Base-by-base conservation (phyloP, 1,140 invertebrate genomes). In the Dendroctonus valens region DNA sequence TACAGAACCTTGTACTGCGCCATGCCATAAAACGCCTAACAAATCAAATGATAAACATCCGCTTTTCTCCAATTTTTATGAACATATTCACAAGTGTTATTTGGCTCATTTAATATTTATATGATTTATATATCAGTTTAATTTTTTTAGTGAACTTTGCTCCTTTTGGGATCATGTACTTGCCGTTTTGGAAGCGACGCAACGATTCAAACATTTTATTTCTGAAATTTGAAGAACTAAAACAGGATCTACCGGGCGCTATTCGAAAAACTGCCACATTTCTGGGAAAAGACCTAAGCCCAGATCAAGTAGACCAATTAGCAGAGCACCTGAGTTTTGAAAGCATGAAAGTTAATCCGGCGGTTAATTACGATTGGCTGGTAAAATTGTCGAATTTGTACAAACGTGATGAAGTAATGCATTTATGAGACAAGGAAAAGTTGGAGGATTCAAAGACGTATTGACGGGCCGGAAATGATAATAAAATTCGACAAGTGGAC, bases 221-320 rank as follows among this genome's bases (percentile, higher is more conserved):
- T 68, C 73, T 87, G 9, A 85, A 80, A 55, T 90, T 86, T 70
- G 87, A 90, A 74, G 82, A 87, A 3, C 85, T 90, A 85, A 87
- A 86, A 74, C 72, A 80, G 74, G 83, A 91, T 76, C 73, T 91
- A 38, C 73, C 77, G 0, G 72, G 77, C 14, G 81, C 86, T 9
- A 86, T 91, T 5, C 72, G 69, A 1, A 80, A 80, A 65, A 80
- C 86, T 6, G 82, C 84, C 1, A 68, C 77, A 0, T 91, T 91
- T 73, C 74, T 91, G 2, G 77, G 80, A 2, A 83, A 81, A 50
- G 37, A 73, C 0, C 74, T 86, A 5, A 74, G 71, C 0, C 81
- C 83, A 0, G 78, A 83, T 12, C 76, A 89, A 62, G 71, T 87
- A 0, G 48, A 78, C 5, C 63, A 73, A 59, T 74, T 91, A 46